Conservation (phyloP, 2,113 vertebrate species). For the Corvus moneduloides region DNA sequence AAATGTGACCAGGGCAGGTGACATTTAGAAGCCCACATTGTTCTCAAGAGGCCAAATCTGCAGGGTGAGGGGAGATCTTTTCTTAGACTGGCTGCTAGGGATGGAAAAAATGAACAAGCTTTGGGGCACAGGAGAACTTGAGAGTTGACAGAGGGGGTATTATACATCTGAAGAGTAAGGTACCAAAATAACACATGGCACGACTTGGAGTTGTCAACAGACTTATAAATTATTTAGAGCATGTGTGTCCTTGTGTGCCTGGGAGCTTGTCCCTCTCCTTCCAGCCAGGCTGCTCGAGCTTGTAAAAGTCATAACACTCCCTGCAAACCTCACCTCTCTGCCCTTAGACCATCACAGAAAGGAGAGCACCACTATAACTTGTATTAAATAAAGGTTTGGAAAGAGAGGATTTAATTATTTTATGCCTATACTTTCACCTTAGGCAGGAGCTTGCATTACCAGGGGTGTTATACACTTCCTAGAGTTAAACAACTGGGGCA, state of each 20-base stretch:
- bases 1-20: background rate
- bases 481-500: background rate
- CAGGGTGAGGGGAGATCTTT: background rate
- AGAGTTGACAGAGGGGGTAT: slow-evolving; percentile 7
- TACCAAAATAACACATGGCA: slow-evolving; percentile 55
- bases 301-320: background rate
- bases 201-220: slow-evolving; percentile 44
- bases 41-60: background rate
- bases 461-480: background rate
- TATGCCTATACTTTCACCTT: accelerated
- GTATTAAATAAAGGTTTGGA: background rate
- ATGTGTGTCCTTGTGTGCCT: slow-evolving; percentile 8
- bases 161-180: background rate
- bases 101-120: slow-evolving; percentile 28
- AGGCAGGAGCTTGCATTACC: background rate
- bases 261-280: background rate
- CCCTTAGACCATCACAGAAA: background rate
- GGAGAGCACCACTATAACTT: accelerated
- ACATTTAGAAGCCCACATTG: background rate
- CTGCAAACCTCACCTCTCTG: background rate
- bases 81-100: background rate
- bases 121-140: background rate
- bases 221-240: slow-evolving; percentile 46
- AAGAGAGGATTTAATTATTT: background rate
- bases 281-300: background rate